These are phyloP conservation scores for Anastrepha ludens DNA, from an alignment of 1,140 invertebrate species.

Conservation along the genomic window DNA sequence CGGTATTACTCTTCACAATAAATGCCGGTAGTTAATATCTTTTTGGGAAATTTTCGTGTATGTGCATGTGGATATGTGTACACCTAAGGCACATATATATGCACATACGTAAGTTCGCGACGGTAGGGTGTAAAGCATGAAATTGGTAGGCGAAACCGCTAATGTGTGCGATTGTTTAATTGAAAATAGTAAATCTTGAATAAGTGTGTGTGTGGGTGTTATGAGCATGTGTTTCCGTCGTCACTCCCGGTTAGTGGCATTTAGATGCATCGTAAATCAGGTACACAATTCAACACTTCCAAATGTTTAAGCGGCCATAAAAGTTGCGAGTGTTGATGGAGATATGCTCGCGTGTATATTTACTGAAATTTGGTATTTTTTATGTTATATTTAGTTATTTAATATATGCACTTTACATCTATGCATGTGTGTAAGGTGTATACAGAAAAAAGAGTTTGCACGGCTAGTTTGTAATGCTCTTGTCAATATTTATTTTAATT, in stretches of 20 bases:
- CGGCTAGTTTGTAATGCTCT: too few species aligned
- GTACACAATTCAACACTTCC: constrained; percentile 8
- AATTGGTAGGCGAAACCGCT: constrained; percentile 22
- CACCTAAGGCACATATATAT: not conserved
- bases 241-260: not conserved
- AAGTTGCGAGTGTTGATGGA: not conserved
- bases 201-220: not conserved
- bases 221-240: not conserved
- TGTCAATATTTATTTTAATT: too few species aligned
- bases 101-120: too few species aligned
- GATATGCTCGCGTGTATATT: too few species aligned
- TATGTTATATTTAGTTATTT: not conserved
- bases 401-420: too few species aligned
- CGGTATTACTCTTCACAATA: not conserved
- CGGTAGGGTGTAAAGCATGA: not conserved
- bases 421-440: too few species aligned
- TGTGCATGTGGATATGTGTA: not conserved
- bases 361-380: too few species aligned
- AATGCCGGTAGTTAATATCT: not conserved
- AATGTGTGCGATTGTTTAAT: not conserved
- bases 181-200: not conserved
- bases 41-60: not conserved
- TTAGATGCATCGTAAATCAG: constrained; percentile 34
- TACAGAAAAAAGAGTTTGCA: too few species aligned
- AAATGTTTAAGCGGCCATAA: not conserved